Evolutionary conservation across 2,113 vertebrate species (phyloP).

Genomic region (Rhynchomys soricoides): DNA sequence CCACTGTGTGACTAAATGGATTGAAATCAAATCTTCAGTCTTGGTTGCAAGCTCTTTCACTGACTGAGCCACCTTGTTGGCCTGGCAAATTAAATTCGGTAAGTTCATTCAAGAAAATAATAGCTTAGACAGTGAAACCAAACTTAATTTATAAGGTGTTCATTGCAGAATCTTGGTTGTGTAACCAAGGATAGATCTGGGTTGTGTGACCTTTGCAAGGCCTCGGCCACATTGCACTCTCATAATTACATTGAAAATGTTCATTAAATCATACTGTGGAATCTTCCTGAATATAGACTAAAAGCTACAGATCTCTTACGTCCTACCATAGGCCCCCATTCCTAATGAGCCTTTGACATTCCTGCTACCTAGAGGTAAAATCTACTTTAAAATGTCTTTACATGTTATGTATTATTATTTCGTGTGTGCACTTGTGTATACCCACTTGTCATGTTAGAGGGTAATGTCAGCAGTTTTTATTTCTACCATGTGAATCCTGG

Average conservation of each 20-base stretch:
- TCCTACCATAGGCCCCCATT: fast-evolving
- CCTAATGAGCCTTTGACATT: neutral
- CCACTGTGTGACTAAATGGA: too few relatives aligned
- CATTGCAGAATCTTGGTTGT: neutral
- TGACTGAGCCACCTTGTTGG: neutral
- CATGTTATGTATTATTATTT: neutral
- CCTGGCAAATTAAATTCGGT: neutral
- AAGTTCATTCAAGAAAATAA: neutral
- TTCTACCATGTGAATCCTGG: neutral
- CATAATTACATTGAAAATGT: neutral
- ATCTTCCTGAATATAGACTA: neutral
- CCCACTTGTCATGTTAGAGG: neutral
- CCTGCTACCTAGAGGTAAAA: neutral
- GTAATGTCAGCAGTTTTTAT: neutral
- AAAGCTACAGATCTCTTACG: neutral
- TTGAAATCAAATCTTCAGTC: neutral
- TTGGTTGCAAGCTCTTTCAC: too few relatives aligned
- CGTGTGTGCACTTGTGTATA: neutral
- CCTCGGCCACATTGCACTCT: neutral
- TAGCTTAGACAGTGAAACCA: neutral
- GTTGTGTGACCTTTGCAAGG: neutral
- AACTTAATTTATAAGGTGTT: neutral
- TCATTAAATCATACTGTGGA: neutral
- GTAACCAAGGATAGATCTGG: neutral
- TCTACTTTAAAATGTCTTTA: neutral